Base-by-base conservation (phyloP, 2,113 vertebrate species). In the Phyllostomus discolor region DNA sequence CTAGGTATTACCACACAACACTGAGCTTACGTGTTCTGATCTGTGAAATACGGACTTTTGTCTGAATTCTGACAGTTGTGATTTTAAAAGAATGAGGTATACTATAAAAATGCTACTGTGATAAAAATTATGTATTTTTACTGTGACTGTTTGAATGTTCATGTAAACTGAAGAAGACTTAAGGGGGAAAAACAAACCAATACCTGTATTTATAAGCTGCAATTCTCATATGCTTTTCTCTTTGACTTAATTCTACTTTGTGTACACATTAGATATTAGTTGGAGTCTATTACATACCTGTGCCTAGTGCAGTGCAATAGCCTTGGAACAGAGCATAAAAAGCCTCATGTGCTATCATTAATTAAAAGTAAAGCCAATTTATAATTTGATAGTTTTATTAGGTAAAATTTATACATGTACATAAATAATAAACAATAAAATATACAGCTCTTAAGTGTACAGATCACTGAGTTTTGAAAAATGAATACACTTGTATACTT, bases 71-170 rank as follows among this genome's bases (percentile, higher is more conserved):
- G 54, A 73, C 7, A 80, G 50, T 20, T 90, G 38, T 38, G 19
- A 88, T 28, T 11, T 70, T 72, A 80, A 88, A 91, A 19, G 54
- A 86, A 76, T 1, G 67, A 22, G 79, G 10, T 46, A 2, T n/a
- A 88, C 4, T 91, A 66, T 59, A 78, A 78, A 97, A 96, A 70
- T 20, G 46, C 46, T 82, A 73, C 11, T 69, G 50, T 46, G 6
- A 88, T 50, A 81, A 93, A 96, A 88, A 90, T 46, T 10, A 46
- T 10, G 14, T 67, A 76, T 50, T 75, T 92, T 75, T 59, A 95
- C 50, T 41, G 7, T 69, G 50, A 57, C 64, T 78, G 17, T 72
- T 26, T 93, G 22, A 94, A 88, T 88, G 22, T 81, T 86, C 24
- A 35, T 16, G 1, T 62, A 86, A 96, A 90, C 17, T 72, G 35